Percentiles rank a stretch among this genome's conserved stretches.
phyloP scores from a whole-genome alignment of 1,140 invertebrate genomes.

The Pseudomyrmex pallidus region DNA sequence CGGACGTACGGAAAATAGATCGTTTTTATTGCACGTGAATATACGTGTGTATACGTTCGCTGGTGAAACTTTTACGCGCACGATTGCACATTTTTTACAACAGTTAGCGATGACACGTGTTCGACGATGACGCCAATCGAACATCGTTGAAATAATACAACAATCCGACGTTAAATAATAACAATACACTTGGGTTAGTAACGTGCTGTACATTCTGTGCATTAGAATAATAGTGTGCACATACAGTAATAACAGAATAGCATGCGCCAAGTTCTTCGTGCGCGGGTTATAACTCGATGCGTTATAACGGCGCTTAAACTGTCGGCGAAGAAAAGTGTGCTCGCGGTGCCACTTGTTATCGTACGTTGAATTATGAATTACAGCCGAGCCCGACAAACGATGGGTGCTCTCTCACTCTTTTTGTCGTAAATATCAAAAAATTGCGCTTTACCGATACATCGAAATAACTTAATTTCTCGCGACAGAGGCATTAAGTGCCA shows the following conservation, averaged over 20 bases:
- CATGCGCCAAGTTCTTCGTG: not conserved
- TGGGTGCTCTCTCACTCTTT: no score
- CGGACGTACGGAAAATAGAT: no score
- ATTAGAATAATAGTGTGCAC: constrained; percentile 3
- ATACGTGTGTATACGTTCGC: no score
- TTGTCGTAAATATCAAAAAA: no score
- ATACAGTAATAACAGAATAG: constrained; percentile 1
- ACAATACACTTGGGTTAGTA: not conserved
- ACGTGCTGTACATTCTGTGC: not conserved
- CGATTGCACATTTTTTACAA: not conserved
- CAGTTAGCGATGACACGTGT: not conserved
- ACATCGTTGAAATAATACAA: constrained; percentile 12
- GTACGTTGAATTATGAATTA: no score
- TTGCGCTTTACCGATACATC: no score
- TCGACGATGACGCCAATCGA: not conserved
- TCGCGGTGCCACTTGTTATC: not conserved
- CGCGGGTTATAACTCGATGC: not conserved
- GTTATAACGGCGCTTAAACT: not conserved
- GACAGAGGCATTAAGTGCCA: no score
- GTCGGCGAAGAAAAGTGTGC: not conserved
- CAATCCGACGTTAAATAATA: not conserved
- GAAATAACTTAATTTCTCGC: no score
- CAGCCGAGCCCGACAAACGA: no score
- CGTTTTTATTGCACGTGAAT: no score
- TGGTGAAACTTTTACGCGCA: not conserved